Conservation (phyloP, 1,140 invertebrate species). For the Drosophila nannoptera region DNA sequence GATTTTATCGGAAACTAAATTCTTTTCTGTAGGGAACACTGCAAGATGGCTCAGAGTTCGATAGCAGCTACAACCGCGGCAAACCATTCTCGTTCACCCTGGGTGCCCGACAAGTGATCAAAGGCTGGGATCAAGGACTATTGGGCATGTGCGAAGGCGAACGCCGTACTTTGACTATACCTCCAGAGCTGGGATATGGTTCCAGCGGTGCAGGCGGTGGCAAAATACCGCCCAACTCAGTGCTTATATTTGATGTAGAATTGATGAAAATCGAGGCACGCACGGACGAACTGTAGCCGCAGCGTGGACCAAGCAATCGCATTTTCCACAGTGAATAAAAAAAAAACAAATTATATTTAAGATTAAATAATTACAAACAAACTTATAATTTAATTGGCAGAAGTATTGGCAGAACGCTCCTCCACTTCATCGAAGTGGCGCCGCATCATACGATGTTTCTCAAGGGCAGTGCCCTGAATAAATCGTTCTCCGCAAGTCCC, state of each 20-base stretch:
- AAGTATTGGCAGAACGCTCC: constrained; percentile 16
- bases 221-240: constrained; percentile 89
- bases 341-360: constrained; percentile 16
- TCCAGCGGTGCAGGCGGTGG: constrained; percentile 87
- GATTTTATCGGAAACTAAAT: neutral
- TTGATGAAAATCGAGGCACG: constrained; percentile 87
- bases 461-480: constrained; percentile 61
- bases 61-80: constrained; percentile 86
- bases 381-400: constrained; percentile 5
- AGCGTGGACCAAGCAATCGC: neutral
- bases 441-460: constrained; percentile 68
- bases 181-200: constrained; percentile 91
- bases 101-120: constrained; percentile 90
- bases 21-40: constrained; percentile 84
- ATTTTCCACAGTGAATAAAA: neutral
- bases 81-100: constrained; percentile 89
- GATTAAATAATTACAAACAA: neutral
- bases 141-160: constrained; percentile 93
- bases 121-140: constrained; percentile 92
- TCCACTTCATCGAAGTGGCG: constrained; percentile 67
- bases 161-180: constrained; percentile 90
- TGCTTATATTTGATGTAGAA: constrained; percentile 91
- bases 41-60: constrained; percentile 91
- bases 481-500: constrained; percentile 67
- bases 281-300: constrained; percentile 78